A percentile compares a stretch with the other conserved stretches of the same genome.
Conservation (phyloP, 2,797 vertebrate genomes). For the Scolopax rusticola region DNA sequence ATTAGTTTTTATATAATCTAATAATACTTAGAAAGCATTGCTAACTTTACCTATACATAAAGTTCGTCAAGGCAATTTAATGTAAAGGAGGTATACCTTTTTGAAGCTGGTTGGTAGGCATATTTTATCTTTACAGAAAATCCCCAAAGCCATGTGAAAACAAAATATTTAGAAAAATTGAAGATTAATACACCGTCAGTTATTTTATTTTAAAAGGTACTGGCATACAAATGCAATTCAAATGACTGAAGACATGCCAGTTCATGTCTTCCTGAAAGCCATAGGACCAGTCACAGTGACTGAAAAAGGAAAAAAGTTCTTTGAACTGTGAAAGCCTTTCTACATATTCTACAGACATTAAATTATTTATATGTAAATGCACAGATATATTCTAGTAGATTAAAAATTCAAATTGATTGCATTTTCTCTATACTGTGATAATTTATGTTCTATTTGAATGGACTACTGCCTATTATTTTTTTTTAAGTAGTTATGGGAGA, state of each 20-base stretch:
- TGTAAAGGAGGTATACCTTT: not conserved
- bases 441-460: not conserved
- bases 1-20: not conserved
- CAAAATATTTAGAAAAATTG: rapidly evolving
- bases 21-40: not conserved
- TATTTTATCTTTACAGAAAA: not conserved
- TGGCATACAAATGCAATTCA: not conserved
- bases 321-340: not conserved
- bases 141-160: not conserved
- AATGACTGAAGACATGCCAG: not conserved
- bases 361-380: not conserved
- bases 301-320: not conserved
- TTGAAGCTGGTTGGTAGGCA: not conserved
- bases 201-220: not conserved
- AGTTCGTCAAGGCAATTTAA: not conserved
- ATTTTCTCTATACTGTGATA: not conserved
- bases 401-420: not conserved
- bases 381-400: not conserved
- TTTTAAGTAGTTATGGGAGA: not conserved
- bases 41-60: not conserved
- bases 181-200: not conserved
- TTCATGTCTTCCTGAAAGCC: not conserved
- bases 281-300: not conserved
- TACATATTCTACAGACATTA: not conserved
- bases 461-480: not conserved